Percentiles rank a stretch among this genome's conserved stretches.
Conservation (phyloP, 2,888 invertebrate genomes). For the Unio pictorum region DNA sequence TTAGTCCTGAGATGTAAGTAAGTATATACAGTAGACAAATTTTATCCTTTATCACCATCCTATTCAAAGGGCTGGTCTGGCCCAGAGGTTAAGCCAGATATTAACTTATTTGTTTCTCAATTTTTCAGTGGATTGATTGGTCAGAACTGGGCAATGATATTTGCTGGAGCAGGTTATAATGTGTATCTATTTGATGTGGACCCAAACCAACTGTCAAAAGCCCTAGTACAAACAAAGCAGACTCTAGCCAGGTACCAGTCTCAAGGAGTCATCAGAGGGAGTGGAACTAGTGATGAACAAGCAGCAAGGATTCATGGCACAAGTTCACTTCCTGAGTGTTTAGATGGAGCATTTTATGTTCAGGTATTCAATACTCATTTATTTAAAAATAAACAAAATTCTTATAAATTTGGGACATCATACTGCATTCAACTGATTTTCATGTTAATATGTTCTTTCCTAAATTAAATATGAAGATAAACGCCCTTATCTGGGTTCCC, state of each 20-base stretch:
- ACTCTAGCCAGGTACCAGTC: slow-evolving; percentile 41
- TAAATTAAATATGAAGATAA: too few species aligned
- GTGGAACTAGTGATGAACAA: slow-evolving; percentile 82
- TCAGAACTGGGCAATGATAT: slow-evolving; percentile 97
- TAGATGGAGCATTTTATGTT: slow-evolving; percentile 84
- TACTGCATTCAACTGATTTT: too few species aligned
- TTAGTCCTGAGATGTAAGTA: too few species aligned
- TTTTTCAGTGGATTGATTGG: slow-evolving; percentile 90
- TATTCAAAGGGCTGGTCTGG: too few species aligned
- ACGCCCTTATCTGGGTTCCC: too few species aligned
- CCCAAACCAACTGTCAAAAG: slow-evolving; percentile 50
- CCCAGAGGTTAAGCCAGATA: too few species aligned
- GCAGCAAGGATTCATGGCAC: slow-evolving; percentile 83
- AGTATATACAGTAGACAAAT: too few species aligned
- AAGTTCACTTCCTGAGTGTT: slow-evolving; percentile 80
- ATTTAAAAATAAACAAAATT: too few species aligned
- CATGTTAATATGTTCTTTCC: too few species aligned
- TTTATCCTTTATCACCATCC: too few species aligned
- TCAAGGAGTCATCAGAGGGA: slow-evolving; percentile 82
- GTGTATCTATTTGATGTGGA: slow-evolving; percentile 85
- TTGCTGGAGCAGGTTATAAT: slow-evolving; percentile 88
- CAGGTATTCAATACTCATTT: slow-evolving; percentile 58
- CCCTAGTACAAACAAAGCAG: slow-evolving; percentile 25
- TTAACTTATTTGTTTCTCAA: slow-evolving; percentile 4
- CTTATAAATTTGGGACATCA: too few species aligned